phyloP scores from a whole-genome alignment of 2,113 vertebrate species.

The Lophius piscatorius region DNA sequence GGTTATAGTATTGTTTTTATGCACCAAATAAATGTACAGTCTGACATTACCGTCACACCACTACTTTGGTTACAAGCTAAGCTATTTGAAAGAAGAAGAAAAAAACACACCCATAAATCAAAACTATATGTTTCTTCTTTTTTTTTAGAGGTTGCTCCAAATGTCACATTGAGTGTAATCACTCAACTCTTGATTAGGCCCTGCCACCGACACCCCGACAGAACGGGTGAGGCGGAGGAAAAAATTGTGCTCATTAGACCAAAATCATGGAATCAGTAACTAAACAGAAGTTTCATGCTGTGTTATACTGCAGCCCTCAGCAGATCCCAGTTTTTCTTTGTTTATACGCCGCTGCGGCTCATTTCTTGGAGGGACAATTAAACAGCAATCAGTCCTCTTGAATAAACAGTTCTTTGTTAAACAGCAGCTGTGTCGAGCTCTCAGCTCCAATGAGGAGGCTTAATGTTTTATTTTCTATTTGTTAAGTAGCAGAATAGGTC shows the following conservation, averaged over 20 bases:
- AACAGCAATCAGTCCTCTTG: slow-evolving; percentile 47
- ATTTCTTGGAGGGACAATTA: slow-evolving; percentile 53
- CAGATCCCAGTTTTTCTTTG: slow-evolving; percentile 31
- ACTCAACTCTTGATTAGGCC: neutral
- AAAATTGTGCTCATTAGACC: slow-evolving; percentile 20
- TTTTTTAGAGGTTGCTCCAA: neutral
- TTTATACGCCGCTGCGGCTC: slow-evolving; percentile 28
- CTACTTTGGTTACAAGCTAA: too few species aligned
- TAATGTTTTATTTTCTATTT: too few species aligned
- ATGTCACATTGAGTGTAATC: neutral
- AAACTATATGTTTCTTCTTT: neutral
- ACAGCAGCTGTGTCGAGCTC: slow-evolving; percentile 32
- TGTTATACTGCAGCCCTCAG: slow-evolving; percentile 30
- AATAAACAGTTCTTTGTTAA: slow-evolving; percentile 39
- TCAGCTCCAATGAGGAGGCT: neutral
- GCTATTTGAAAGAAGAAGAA: too few species aligned
- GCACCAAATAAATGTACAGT: too few species aligned
- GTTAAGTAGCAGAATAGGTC: too few species aligned
- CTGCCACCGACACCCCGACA: neutral
- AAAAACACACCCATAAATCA: too few species aligned
- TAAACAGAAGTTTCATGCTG: slow-evolving; percentile 43
- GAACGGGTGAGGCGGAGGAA: slow-evolving; percentile 33
- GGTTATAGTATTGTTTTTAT: too few species aligned
- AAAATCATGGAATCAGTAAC: slow-evolving; percentile 51
- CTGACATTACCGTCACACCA: too few species aligned